phyloP scores from a whole-genome alignment of 2,888 invertebrate species.

The Argyresthia albistria region DNA sequence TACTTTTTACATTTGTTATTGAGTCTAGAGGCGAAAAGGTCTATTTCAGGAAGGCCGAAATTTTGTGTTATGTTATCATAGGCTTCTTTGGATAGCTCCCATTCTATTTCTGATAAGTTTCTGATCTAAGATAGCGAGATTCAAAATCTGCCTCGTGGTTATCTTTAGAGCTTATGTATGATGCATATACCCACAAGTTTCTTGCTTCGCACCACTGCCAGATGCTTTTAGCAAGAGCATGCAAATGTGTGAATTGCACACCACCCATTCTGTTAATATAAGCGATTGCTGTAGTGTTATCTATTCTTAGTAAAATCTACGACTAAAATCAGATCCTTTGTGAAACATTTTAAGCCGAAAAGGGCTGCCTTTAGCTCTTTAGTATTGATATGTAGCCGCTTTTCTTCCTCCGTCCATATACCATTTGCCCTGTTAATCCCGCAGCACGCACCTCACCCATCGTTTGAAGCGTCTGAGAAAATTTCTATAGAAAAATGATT shows the following conservation, averaged over 20 bases:
- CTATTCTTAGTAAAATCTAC: constrained; percentile 1
- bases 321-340: background rate
- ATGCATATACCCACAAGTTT: constrained; percentile 3
- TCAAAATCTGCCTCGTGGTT: constrained; percentile 2
- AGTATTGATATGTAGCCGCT: background rate
- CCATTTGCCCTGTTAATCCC: background rate
- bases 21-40: background rate
- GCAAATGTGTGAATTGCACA: constrained; percentile 2
- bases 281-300: constrained; percentile 2
- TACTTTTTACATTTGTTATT: background rate
- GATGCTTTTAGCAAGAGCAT: background rate
- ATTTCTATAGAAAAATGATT: background rate
- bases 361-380: background rate
- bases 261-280: constrained; percentile 4
- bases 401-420: background rate
- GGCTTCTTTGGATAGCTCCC: background rate
- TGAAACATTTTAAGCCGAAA: background rate
- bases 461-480: background rate
- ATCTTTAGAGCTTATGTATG: constrained; percentile 1
- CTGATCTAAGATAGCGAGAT: background rate
- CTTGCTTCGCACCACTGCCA: constrained; percentile 2
- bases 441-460: background rate
- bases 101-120: too few species aligned
- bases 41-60: background rate
- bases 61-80: background rate